A percentile compares a stretch with the other conserved stretches of the same genome.
phyloP scores from a whole-genome alignment of 2,888 invertebrate genomes.

The Heliconius erato region DNA sequence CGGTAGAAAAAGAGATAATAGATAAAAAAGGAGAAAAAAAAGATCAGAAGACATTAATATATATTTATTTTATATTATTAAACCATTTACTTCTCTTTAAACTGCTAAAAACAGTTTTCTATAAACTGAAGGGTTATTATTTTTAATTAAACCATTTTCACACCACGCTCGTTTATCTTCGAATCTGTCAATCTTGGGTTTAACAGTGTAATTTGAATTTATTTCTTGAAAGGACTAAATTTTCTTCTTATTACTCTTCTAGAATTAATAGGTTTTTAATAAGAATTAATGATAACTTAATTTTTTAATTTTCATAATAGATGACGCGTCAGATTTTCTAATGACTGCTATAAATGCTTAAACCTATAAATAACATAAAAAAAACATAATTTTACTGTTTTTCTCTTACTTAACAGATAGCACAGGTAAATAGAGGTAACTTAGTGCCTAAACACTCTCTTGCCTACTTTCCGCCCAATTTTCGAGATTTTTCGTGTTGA shows the following conservation, averaged over 20 bases:
- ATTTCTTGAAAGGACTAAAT: conserved; percentile 24
- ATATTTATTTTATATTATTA: not conserved
- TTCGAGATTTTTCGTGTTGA: too few relatives aligned
- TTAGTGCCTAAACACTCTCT: too few relatives aligned
- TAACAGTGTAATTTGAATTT: conserved; percentile 45
- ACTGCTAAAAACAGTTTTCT: not conserved
- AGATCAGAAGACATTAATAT: not conserved
- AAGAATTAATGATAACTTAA: not conserved
- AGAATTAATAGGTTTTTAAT: not conserved
- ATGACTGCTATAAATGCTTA: too few relatives aligned
- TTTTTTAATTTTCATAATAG: not conserved
- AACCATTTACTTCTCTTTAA: not conserved
- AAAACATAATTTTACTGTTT: too few relatives aligned
- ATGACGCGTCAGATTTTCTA: too few relatives aligned
- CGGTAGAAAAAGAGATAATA: too few relatives aligned
- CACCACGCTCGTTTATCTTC: conserved; percentile 45
- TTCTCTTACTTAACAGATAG: too few relatives aligned
- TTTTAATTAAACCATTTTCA: conserved; percentile 22
- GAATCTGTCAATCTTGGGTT: conserved; percentile 45
- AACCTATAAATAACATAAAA: too few relatives aligned
- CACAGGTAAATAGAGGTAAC: too few relatives aligned
- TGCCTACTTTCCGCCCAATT: too few relatives aligned
- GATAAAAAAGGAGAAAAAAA: too few relatives aligned
- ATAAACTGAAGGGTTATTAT: conserved; percentile 1
- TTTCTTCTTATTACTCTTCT: not conserved